phyloP scores from a whole-genome alignment of 2,888 invertebrate species.

The Octodonta nipae region DNA sequence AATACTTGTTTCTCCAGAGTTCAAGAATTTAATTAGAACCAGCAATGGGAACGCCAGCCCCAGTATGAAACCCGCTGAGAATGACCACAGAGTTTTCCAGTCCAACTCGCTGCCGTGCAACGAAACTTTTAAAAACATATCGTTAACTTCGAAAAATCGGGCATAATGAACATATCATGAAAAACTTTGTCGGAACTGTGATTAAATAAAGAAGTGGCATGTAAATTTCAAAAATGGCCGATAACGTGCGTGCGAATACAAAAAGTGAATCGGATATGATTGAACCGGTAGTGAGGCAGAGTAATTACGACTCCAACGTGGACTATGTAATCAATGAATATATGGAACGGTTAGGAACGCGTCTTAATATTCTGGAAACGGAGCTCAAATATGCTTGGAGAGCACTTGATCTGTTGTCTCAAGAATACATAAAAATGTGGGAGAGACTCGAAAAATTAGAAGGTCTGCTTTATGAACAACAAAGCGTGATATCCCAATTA shows the following conservation, averaged over 20 bases:
- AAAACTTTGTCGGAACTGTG: no score
- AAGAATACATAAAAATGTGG: conserved; percentile 91
- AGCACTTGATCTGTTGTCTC: conserved; percentile 75
- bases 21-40: no score
- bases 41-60: no score
- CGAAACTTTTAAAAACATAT: no score
- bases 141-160: no score
- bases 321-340: conserved; percentile 79
- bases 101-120: no score
- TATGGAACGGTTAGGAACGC: conserved; percentile 78
- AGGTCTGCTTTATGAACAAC: conserved; percentile 74
- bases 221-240: conserved; percentile 22
- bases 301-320: conserved; percentile 34
- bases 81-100: no score
- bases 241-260: conserved; percentile 16
- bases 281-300: conserved; percentile 28
- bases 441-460: conserved; percentile 79
- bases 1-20: no score
- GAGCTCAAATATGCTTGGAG: conserved; percentile 88
- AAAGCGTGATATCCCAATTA: conserved; percentile 77
- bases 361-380: conserved; percentile 75
- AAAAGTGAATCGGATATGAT: conserved; percentile 24
- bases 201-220: conserved; percentile 18
- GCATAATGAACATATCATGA: no score
- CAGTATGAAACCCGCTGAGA: no score